A percentile compares a stretch with the other conserved stretches of the same genome.
Evolutionary conservation across 1,140 invertebrate species (phyloP).

Genomic region (Neodiprion fabricii): DNA sequence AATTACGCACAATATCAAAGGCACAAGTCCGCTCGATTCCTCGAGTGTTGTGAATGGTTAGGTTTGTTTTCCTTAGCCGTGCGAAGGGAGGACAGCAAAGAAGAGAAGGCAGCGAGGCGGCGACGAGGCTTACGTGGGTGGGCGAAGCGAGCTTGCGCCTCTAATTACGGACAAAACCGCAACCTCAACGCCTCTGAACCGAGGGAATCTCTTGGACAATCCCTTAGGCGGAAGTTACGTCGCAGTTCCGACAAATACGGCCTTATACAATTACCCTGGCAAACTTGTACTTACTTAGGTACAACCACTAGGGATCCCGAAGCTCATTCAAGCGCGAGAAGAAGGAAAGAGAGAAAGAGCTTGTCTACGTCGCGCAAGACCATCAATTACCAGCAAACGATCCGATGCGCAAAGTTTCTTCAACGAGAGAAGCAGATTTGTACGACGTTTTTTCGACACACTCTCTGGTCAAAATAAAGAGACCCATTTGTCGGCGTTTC

Average conservation of each 20-base stretch:
- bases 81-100: background rate
- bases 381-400: too few species aligned
- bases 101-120: background rate
- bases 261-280: background rate
- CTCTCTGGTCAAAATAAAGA: too few species aligned
- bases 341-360: too few species aligned
- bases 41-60: background rate
- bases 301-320: too few species aligned
- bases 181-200: background rate
- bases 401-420: too few species aligned
- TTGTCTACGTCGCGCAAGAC: too few species aligned
- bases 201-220: background rate
- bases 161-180: conserved; percentile 4
- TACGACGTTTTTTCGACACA: too few species aligned
- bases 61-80: background rate
- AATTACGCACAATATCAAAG: background rate
- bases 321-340: too few species aligned
- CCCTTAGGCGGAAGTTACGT: background rate
- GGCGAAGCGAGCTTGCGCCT: background rate
- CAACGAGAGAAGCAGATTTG: too few species aligned
- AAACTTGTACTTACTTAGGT: background rate
- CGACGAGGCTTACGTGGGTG: background rate
- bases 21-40: background rate
- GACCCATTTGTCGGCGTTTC: too few species aligned
- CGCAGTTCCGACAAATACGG: background rate